Conservation (phyloP, 2,888 invertebrate genomes). For the Zygaena filipendulae region DNA sequence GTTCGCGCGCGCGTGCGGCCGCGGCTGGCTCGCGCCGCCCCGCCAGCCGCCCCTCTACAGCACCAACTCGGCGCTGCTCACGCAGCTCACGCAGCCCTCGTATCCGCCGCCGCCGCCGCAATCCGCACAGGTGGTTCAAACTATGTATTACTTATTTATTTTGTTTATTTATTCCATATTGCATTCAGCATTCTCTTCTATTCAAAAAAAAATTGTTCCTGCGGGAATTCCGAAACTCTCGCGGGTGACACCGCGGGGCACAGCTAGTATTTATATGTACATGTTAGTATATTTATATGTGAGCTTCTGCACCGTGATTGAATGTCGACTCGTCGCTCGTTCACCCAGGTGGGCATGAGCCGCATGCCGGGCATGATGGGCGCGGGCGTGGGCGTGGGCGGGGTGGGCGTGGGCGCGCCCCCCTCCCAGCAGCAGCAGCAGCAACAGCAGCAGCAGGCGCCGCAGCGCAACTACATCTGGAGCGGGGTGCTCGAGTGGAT, state of each 20-base stretch:
- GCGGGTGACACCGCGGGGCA: no score
- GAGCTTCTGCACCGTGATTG: no score
- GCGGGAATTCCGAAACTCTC: no score
- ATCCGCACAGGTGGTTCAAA: slow-evolving; percentile 23
- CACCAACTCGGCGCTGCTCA: slow-evolving; percentile 64
- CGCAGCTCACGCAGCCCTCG: slow-evolving; percentile 73
- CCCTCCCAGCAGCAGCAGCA: not conserved
- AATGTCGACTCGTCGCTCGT: no score
- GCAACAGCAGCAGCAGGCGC: not conserved
- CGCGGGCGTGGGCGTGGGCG: no score
- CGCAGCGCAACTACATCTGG: slow-evolving; percentile 71
- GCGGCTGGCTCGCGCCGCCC: slow-evolving; percentile 28
- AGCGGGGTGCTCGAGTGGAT: slow-evolving; percentile 92
- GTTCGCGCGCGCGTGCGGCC: slow-evolving; percentile 14
- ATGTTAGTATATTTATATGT: no score
- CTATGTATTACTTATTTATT: slow-evolving; percentile 7
- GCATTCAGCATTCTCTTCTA: no score
- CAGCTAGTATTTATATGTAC: no score
- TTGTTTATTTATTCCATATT: no score
- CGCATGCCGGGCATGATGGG: slow-evolving; percentile 6
- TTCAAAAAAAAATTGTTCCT: no score
- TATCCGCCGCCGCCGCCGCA: slow-evolving; percentile 52
- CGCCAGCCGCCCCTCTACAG: slow-evolving; percentile 47
- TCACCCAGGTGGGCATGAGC: slow-evolving; percentile 14
- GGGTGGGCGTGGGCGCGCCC: not conserved